A percentile compares a stretch with the other conserved stretches of the same genome.
phyloP scores from a whole-genome alignment of 2,888 invertebrate species.

The Ditula angustiorana region DNA sequence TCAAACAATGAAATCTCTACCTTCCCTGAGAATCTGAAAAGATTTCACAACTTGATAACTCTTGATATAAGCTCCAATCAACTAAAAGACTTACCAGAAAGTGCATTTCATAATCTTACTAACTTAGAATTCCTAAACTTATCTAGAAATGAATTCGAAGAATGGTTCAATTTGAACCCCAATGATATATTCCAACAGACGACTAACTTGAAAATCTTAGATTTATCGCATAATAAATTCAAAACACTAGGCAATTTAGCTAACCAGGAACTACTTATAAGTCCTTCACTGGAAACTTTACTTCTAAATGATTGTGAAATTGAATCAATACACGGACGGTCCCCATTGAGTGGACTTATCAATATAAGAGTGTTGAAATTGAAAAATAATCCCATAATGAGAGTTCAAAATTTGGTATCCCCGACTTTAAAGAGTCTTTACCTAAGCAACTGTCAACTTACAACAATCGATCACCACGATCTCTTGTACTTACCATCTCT shows the following conservation, averaged over 20 bases:
- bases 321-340: constrained; percentile 77
- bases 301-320: constrained; percentile 88
- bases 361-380: constrained; percentile 83
- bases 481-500: constrained; percentile 86
- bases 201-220: constrained; percentile 83
- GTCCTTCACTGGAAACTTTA: constrained; percentile 84
- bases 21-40: constrained; percentile 77
- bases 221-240: constrained; percentile 88
- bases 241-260: constrained; percentile 78
- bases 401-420: constrained; percentile 79
- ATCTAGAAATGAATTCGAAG: constrained; percentile 86
- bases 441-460: constrained; percentile 85
- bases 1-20: constrained; percentile 86
- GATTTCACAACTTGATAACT: constrained; percentile 61
- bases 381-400: constrained; percentile 80
- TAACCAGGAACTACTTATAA: constrained; percentile 83
- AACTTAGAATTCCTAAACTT: constrained; percentile 86
- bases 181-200: constrained; percentile 79
- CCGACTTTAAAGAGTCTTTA: constrained; percentile 82
- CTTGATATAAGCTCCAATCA: constrained; percentile 80
- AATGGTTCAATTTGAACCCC: constrained; percentile 85
- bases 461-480: constrained; percentile 78
- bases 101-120: constrained; percentile 81
- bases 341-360: constrained; percentile 78
- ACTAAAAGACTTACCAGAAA: constrained; percentile 75